Evolutionary conservation across 2,113 vertebrate species (phyloP).

Genomic region (Elgaria multicarinata): DNA sequence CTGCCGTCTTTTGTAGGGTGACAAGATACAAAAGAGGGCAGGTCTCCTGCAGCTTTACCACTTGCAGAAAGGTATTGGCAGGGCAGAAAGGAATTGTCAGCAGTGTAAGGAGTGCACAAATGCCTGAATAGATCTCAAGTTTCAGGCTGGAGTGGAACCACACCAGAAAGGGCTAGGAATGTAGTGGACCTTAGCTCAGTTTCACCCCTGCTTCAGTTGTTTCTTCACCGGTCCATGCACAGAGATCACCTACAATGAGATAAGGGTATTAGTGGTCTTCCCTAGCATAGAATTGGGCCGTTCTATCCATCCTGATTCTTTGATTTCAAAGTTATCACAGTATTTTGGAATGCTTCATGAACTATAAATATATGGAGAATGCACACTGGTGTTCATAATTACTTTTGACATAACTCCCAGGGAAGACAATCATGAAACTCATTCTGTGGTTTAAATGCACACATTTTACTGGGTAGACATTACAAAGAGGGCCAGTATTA

Average conservation of each 20-base stretch:
- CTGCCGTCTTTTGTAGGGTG: no score
- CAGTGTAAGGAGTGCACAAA: no score
- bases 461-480: neutral
- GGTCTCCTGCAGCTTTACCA: no score
- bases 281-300: neutral
- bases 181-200: neutral
- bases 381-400: conserved; percentile 53
- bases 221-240: neutral
- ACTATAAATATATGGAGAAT: conserved; percentile 42
- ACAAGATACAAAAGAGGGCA: no score
- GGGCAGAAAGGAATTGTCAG: no score
- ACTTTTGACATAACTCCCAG: neutral
- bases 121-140: neutral
- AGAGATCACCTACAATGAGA: neutral
- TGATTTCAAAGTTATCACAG: neutral
- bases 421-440: neutral
- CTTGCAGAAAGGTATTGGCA: no score
- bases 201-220: no score
- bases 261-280: no score
- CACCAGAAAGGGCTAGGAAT: neutral
- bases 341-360: neutral
- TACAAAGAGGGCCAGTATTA: neutral
- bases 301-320: neutral
- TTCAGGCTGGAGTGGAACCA: neutral
- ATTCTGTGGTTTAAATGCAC: neutral